Evolutionary conservation across 37 sponge, comb jelly and placozoan species (phyloP), one percentile per base, ranked within the genome.

Genomic region (Diacarnus erythraeanus): DNA sequence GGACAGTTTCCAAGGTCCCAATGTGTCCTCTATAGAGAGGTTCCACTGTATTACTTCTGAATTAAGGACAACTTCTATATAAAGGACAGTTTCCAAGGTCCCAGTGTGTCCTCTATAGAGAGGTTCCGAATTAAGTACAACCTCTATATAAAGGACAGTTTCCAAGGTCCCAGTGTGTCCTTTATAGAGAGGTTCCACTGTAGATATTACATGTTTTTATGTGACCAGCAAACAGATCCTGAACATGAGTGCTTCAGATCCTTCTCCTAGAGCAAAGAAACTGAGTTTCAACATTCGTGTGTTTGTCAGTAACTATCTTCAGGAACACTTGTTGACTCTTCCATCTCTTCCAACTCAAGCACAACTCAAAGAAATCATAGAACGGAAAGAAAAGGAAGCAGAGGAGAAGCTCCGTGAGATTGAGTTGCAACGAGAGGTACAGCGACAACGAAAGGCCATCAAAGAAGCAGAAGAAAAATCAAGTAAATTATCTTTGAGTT

Each of bases 311-410:
- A 63, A 40, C 26, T 95, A 83, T 44, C 77, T 95, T 2, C 96
- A 95, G 64, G 84, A 85, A n/a, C 86, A 94, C 78, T 74, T 94
- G 38, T 38, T 94, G 30, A 67, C 61, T n/a, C 54, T 94, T 18
- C 80, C 75, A 1, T 58, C 92, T 30, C 81, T 90, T 15, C 94
- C 91, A 25, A 82, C 91, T 9, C 43, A n/a, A 22, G 82, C 70
- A 44, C 75, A 86, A 57, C 82, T 94, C 26, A 43, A 57, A 21
- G 72, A 86, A 33, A 43, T 94, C 2, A 47, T 77, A 29, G 78
- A 79, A 29, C 64, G 57, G 22, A 83, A 75, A 54, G 91, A 86
- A 35, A 84, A 74, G 54, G 82, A 84, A 63, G 81, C 80, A 12
- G 47, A 57, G 30, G 90, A 94, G 69, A 78, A 80, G 69, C 15